Evolutionary conservation across 2,888 invertebrate genomes (phyloP).

Genomic region (Byasa hedistus): DNA sequence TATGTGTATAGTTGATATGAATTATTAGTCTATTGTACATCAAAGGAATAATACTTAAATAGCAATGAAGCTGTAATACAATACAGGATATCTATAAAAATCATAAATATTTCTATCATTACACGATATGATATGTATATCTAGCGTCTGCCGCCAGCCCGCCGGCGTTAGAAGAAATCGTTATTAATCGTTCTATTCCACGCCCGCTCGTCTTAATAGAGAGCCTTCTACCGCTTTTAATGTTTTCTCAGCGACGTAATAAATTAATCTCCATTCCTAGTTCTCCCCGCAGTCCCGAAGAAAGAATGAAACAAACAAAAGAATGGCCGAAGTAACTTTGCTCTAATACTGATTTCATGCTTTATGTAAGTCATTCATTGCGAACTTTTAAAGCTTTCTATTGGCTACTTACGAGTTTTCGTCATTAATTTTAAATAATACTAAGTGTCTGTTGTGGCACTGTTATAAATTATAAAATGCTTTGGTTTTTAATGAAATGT

Average conservation of each 20-base stretch:
- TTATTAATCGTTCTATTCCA: conserved; percentile 73
- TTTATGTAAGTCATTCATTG: conserved; percentile 27
- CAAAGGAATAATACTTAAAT: no score
- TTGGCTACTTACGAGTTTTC: conserved; percentile 36
- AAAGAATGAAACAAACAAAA: conserved; percentile 51
- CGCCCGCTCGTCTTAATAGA: conserved; percentile 72
- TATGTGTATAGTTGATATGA: no score
- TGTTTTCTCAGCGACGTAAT: conserved; percentile 74
- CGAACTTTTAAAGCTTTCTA: conserved; percentile 21
- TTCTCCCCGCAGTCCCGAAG: conserved; percentile 41
- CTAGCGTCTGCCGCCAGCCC: conserved; percentile 48
- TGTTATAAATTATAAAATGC: not conserved
- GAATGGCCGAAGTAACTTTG: conserved; percentile 58
- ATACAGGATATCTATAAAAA: not conserved
- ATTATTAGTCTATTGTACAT: no score
- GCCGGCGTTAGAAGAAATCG: conserved; percentile 73
- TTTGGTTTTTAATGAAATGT: no score
- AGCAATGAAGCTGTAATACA: no score
- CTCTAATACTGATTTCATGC: conserved; percentile 33
- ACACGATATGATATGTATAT: conserved; percentile 41
- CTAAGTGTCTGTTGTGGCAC: not conserved
- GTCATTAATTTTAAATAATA: conserved; percentile 27
- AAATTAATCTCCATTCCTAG: conserved; percentile 76
- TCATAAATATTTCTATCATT: conserved; percentile 28
- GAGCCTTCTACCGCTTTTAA: conserved; percentile 67